Evolutionary conservation across 2,888 invertebrate genomes (phyloP), one percentile per base, ranked within the genome.

Genomic region (Hyposoter didymator): DNA sequence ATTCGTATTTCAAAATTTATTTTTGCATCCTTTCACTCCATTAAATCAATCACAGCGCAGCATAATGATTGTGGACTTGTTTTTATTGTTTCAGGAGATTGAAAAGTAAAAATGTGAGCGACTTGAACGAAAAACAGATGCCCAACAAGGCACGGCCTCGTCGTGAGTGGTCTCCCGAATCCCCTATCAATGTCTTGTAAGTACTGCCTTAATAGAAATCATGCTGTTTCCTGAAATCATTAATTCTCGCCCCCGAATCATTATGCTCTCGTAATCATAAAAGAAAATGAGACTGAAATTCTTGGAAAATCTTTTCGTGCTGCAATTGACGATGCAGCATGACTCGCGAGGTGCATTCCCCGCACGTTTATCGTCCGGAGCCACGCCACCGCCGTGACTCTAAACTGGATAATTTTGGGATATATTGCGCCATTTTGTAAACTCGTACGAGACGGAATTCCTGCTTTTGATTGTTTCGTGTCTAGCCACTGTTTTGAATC

Each of bases 171-270:
- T 91, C 91, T 89, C 90, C 91, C 89, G 90, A 91, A 89, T 92
- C 91, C 90, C 91, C 92, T 84, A 91, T 92, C 90, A 90, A 93
- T 92, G 92, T 92, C 89, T 91, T 92, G 93, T 93, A 84, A 93
- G 93, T 92, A 89, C n/a, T n/a, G n/a, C n/a, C n/a, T 72, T 39
- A 45, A 52, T 49, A 35, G 43, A 28, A 74, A 52, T 6, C 3
- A n/a, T 22, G 59, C 47, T 69, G 14, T 39, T 10, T 45, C 28
- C 22, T 12, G 12, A 22, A 22, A 22, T 4, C 2, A 28, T 22
- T 55, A 6, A 12, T 19, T 52, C 22, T 19, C 8, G 1, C 22
- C 55, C 3, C n/a, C 19, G 8, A 19, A 22, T 14, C 12, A 14
- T 59, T 59, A 14, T 59, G 19, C 28, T 2, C 22, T 59, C 12